Percentiles rank a stretch among this genome's conserved stretches.
phyloP scores from a whole-genome alignment of 2,797 vertebrate genomes.

The Lagorchestes hirsutus region DNA sequence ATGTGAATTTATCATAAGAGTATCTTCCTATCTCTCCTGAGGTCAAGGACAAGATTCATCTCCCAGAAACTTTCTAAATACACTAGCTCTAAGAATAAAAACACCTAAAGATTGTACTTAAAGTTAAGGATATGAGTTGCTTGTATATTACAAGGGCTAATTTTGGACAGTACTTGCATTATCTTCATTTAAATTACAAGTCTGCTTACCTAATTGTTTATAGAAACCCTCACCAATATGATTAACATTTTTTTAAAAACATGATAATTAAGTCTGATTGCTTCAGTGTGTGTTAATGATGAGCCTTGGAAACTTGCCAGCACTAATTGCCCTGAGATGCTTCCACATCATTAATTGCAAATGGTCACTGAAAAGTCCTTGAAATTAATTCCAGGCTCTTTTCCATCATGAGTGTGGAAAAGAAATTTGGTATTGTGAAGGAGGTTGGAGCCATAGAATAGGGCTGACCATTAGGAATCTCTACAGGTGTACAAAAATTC shows the following conservation, averaged over 20 bases:
- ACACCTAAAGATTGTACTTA: not conserved
- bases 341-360: conserved; percentile 80
- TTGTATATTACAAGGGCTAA: conserved; percentile 76
- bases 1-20: not conserved
- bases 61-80: not conserved
- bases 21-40: not conserved
- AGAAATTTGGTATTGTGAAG: conserved; percentile 83
- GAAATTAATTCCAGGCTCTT: conserved; percentile 73
- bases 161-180: conserved; percentile 71
- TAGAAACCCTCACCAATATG: conserved; percentile 59
- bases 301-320: conserved; percentile 61
- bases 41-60: not conserved
- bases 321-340: conserved; percentile 74
- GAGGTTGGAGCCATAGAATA: conserved; percentile 46
- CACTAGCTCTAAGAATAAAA: not conserved
- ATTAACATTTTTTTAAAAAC: conserved; percentile 63
- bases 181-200: conserved; percentile 76
- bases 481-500: not conserved
- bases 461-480: not conserved
- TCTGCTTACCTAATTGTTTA: conserved; percentile 71
- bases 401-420: conserved; percentile 77
- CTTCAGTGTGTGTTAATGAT: not conserved
- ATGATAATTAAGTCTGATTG: conserved; percentile 74
- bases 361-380: conserved; percentile 79
- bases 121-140: conserved; percentile 53